Percentiles rank a stretch among this genome's conserved stretches.
Evolutionary conservation across 2,797 vertebrate genomes (phyloP).

Genomic region (Acipenser transmontanus): DNA sequence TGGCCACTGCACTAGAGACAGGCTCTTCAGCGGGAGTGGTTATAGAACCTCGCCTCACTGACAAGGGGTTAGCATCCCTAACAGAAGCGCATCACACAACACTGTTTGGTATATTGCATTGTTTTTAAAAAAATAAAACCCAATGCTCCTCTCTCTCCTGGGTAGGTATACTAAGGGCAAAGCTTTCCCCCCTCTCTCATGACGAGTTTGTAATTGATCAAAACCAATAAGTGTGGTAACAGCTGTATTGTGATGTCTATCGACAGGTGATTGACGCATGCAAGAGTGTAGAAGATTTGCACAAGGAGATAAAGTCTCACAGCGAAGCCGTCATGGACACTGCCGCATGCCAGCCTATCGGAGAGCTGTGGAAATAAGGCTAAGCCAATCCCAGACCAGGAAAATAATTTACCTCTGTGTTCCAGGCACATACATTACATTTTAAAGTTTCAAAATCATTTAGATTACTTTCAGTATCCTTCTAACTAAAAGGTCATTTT

Average conservation of each 20-base stretch:
- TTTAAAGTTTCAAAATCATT: too few species aligned
- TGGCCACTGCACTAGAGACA: too few species aligned
- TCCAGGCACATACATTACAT: too few species aligned
- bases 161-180: neutral
- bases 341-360: conserved; percentile 53
- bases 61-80: too few species aligned
- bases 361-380: conserved; percentile 71
- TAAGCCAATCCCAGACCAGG: too few species aligned
- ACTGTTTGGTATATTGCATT: too few species aligned
- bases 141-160: neutral
- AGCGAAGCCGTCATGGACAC: conserved; percentile 51
- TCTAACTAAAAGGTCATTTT: too few species aligned
- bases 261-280: conserved; percentile 71
- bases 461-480: too few species aligned
- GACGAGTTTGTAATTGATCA: neutral
- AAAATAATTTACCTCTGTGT: too few species aligned
- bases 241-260: conserved; percentile 2
- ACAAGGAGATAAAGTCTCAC: conserved; percentile 59
- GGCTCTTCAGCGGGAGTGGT: too few species aligned
- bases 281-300: conserved; percentile 69
- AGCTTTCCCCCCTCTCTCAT: neutral
- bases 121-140: neutral
- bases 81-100: too few species aligned
- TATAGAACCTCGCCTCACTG: too few species aligned
- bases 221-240: neutral